Conservation (phyloP, 2,888 invertebrate genomes). For the Synergus japonicus region DNA sequence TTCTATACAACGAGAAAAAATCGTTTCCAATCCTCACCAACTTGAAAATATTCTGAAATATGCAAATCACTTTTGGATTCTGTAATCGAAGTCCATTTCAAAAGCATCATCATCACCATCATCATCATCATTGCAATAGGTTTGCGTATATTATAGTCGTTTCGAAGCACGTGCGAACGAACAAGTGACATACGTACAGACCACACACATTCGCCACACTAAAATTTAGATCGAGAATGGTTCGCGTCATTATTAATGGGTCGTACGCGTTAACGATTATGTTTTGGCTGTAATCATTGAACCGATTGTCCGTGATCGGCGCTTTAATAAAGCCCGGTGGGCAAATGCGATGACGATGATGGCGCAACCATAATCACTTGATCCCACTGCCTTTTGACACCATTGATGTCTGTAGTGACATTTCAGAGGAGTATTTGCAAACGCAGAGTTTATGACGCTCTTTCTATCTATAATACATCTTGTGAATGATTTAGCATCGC, state of each 20-base stretch:
- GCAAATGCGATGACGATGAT: slow-evolving; percentile 68
- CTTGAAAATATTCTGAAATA: not conserved
- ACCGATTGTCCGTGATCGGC: slow-evolving; percentile 74
- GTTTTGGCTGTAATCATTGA: slow-evolving; percentile 76
- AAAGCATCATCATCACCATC: slow-evolving; percentile 43
- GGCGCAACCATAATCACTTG: slow-evolving; percentile 65
- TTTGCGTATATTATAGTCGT: not conserved
- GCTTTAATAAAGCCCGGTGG: slow-evolving; percentile 74
- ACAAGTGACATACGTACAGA: slow-evolving; percentile 10
- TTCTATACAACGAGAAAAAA: too few species aligned
- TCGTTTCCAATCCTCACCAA: not conserved
- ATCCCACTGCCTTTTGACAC: slow-evolving; percentile 48
- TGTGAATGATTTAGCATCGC: too few species aligned
- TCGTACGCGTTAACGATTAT: slow-evolving; percentile 76
- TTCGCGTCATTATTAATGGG: slow-evolving; percentile 75
- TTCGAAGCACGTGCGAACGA: slow-evolving; percentile 18
- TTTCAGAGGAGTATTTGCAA: too few species aligned
- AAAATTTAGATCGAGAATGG: slow-evolving; percentile 73
- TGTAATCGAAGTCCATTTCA: not conserved
- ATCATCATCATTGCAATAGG: slow-evolving; percentile 45
- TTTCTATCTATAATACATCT: too few species aligned
- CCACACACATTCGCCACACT: slow-evolving; percentile 53
- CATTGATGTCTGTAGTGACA: not conserved
- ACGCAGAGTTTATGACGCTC: too few species aligned
- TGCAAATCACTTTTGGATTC: not conserved